phyloP scores from a whole-genome alignment of 2,113 vertebrate species.

The Micromys minutus region DNA sequence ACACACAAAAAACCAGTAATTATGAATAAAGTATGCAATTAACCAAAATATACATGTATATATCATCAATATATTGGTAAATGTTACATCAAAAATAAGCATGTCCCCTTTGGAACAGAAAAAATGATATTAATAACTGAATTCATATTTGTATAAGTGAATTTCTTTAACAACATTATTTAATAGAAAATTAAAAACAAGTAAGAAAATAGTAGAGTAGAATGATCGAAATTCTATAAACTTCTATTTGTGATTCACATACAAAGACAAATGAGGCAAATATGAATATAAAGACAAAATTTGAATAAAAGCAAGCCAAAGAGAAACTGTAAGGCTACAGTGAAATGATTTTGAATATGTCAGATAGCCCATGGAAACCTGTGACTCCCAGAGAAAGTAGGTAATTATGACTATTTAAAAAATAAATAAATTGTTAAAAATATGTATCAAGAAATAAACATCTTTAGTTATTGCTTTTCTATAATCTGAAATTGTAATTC shows the following conservation, averaged over 20 bases:
- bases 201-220: background rate
- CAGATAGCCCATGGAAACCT: background rate
- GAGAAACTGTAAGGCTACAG: fast-evolving
- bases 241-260: background rate
- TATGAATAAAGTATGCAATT: background rate
- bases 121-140: background rate
- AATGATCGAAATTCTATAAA: background rate
- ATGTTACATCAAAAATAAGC: background rate
- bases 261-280: background rate
- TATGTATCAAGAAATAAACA: background rate
- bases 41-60: background rate
- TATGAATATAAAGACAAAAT: background rate
- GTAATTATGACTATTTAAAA: background rate
- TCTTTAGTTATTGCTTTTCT: background rate
- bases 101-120: background rate
- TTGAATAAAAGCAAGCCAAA: background rate
- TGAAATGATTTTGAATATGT: fast-evolving
- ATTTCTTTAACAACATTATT: background rate
- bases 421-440: background rate
- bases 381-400: background rate
- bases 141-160: background rate
- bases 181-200: background rate
- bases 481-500: background rate
- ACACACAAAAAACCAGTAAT: background rate
- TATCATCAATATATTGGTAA: background rate